Percentiles rank a stretch among this genome's conserved stretches.
Evolutionary conservation across 35 echinoderm and acorn worm genomes (phyloP).

Genomic region (Amphiura filiformis): DNA sequence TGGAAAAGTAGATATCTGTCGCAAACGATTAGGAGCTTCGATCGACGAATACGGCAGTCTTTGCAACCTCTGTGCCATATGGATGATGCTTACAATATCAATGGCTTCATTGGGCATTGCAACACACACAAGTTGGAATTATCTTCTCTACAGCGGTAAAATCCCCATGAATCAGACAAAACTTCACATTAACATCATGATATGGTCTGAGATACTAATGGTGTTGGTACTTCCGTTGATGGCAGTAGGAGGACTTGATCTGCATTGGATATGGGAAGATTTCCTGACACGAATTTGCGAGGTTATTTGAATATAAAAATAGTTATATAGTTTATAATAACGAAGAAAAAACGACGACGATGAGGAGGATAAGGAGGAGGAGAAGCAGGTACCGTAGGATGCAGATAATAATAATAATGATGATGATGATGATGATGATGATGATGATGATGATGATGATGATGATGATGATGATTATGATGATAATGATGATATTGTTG

Average conservation of each 20-base stretch:
- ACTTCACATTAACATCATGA: neutral
- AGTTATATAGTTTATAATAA: too few relatives aligned
- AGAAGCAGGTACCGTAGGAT: too few relatives aligned
- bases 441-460: too few relatives aligned
- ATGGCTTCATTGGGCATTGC: neutral
- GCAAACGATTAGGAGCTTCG: neutral
- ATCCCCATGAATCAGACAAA: neutral
- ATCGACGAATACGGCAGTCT: neutral
- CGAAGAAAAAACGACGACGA: too few relatives aligned
- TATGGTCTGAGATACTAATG: too few relatives aligned
- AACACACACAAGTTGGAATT: neutral
- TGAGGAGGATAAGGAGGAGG: too few relatives aligned
- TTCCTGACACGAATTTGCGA: neutral
- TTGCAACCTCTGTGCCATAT: neutral
- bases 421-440: too few relatives aligned
- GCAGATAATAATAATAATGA: too few relatives aligned
- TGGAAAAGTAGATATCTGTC: neutral
- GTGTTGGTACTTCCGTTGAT: neutral
- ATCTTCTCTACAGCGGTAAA: neutral
- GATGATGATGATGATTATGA: too few relatives aligned
- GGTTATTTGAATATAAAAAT: too few relatives aligned
- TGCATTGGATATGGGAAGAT: neutral
- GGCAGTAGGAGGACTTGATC: neutral
- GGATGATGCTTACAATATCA: neutral
- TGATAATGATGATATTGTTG: too few relatives aligned